Evolutionary conservation across 2,113 vertebrate species (phyloP), one percentile per base, ranked within the genome.

Genomic region (Silurus meridionalis): DNA sequence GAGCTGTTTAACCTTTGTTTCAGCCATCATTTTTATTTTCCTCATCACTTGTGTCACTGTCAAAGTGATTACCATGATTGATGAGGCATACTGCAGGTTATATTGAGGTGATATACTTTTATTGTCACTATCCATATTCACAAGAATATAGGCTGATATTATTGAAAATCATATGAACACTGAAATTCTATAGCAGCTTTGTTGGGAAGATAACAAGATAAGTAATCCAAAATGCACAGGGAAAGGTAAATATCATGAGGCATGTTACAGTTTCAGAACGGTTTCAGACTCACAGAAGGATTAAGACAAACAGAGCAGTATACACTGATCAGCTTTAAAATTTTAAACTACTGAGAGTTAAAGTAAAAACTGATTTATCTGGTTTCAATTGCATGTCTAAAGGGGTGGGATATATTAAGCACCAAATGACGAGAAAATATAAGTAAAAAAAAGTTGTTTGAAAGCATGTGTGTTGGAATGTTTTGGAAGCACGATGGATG

Each of bases 1-100:
- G 37, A 66, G 55, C 64, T 58, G 23, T 23, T 57, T 67, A 53
- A 57, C 63, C 74, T 58, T 53, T 67, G 50, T 66, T 75, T 23
- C 71, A 25, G 71, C 37, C 11, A 63, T 75, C 71, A 50, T 58
- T 46, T 84, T 75, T 77, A 63, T 77, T 61, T 84, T 84, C 58
- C 58, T 77, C 48, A 64, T 84, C 48, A 84, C 58, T 25, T 28
- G 46, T 52, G 69, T 64, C 23, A 77, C 53, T 64, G 74, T 67
- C 74, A 69, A 61, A n/a, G 75, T 67, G 78, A 80, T 78, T 78
- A 61, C 64, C 46, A 64, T 53, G 14, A 23, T 15, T 50, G 58
- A 84, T 60, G 37, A 74, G 72, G 23, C 52, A 78, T 55, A 28
- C 55, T 61, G 19, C 69, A 84, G 37, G 58, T 63, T 61, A 77